A percentile compares a stretch with the other conserved stretches of the same genome.
Evolutionary conservation across 1,140 invertebrate species (phyloP).

Genomic region (Sitobion miscanthi): DNA sequence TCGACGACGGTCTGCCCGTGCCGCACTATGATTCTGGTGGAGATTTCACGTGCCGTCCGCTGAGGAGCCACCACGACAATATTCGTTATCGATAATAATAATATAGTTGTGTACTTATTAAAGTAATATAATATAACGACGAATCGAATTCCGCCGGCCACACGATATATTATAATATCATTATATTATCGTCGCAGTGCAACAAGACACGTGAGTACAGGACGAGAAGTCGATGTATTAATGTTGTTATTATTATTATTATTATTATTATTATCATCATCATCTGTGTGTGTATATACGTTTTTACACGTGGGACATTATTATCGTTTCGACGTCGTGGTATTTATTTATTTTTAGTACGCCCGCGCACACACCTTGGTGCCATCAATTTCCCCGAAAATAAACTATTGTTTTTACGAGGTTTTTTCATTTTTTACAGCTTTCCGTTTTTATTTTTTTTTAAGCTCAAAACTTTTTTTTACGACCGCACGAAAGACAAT

Average conservation of each 20-base stretch:
- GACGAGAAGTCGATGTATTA: not conserved
- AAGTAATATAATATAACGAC: too few relatives aligned
- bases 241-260: not conserved
- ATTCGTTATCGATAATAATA: too few relatives aligned
- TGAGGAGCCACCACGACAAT: not conserved
- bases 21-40: not conserved
- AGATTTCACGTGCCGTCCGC: not conserved
- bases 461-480: constrained; percentile 9
- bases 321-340: not conserved
- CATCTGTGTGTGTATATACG: not conserved
- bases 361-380: not conserved
- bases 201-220: not conserved
- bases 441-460: constrained; percentile 27
- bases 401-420: constrained; percentile 25
- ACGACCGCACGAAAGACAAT: constrained; percentile 5
- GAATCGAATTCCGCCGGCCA: not conserved
- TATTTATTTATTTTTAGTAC: not conserved
- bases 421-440: constrained; percentile 17
- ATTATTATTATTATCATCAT: not conserved
- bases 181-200: not conserved
- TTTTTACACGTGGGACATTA: not conserved
- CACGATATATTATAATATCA: not conserved
- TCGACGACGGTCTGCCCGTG: constrained; percentile 19
- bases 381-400: not conserved
- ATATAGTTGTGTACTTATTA: too few relatives aligned